phyloP scores from a whole-genome alignment of 1,140 invertebrate species.

The Elysia chlorotica region DNA sequence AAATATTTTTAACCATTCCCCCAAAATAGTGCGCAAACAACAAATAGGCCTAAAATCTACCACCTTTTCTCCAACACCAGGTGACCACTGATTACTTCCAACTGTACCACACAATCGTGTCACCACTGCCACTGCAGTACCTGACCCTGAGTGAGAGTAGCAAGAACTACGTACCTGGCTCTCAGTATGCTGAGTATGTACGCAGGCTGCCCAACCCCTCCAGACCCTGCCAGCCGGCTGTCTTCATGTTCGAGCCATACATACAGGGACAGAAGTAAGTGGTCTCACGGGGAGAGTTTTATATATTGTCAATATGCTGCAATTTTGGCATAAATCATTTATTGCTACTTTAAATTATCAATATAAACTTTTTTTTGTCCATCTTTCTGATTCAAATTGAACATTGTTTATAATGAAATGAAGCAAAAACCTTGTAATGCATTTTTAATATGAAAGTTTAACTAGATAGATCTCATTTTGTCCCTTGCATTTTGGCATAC shows the following conservation, averaged over 20 bases:
- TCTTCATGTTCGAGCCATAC: conserved; percentile 65
- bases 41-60: too few relatives aligned
- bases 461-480: too few relatives aligned
- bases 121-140: conserved; percentile 66
- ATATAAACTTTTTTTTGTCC: too few relatives aligned
- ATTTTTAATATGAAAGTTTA: too few relatives aligned
- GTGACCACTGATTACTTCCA: conserved; percentile 68
- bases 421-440: too few relatives aligned
- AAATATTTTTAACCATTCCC: too few relatives aligned
- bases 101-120: conserved; percentile 64
- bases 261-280: conserved; percentile 32
- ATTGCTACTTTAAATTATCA: background rate
- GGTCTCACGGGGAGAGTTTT: background rate
- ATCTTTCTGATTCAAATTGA: too few relatives aligned
- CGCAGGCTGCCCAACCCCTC: conserved; percentile 54
- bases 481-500: too few relatives aligned
- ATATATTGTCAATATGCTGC: conserved; percentile 16
- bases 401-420: too few relatives aligned
- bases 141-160: conserved; percentile 66
- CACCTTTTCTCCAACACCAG: too few relatives aligned
- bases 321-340: conserved; percentile 5
- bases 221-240: conserved; percentile 35
- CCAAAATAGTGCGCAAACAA: too few relatives aligned
- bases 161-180: conserved; percentile 65
- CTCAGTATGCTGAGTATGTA: conserved; percentile 67